A percentile compares a stretch with the other conserved stretches of the same genome.
These are phyloP conservation scores for Lysandra coridon DNA, from an alignment of 2,888 invertebrate species.

Conservation along the genomic window DNA sequence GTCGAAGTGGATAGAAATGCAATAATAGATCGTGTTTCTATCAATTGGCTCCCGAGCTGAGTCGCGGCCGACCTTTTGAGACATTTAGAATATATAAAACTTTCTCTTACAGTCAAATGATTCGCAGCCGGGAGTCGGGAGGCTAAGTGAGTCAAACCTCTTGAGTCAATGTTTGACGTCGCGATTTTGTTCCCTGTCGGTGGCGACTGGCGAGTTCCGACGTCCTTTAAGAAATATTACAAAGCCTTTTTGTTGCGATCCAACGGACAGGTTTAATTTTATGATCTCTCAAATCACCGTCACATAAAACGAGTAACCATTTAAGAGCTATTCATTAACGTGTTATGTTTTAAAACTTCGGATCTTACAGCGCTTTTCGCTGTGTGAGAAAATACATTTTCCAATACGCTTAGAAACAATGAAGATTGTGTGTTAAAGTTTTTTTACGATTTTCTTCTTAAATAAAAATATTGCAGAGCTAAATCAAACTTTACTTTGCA, in stretches of 20 bases:
- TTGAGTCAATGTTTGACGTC: slow-evolving; percentile 78
- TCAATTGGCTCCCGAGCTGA: slow-evolving; percentile 54
- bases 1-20: slow-evolving; percentile 48
- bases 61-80: slow-evolving; percentile 56
- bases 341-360: background rate
- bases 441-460: background rate
- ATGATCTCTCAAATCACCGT: slow-evolving; percentile 4
- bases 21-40: slow-evolving; percentile 52
- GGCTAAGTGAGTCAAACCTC: slow-evolving; percentile 76
- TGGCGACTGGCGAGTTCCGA: slow-evolving; percentile 21
- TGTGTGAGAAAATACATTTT: background rate
- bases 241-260: slow-evolving; percentile 25
- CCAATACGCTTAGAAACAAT: background rate
- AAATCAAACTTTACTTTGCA: too few species aligned
- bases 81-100: slow-evolving; percentile 66
- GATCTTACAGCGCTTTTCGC: background rate
- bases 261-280: background rate
- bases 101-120: slow-evolving; percentile 66
- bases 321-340: background rate
- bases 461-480: too few species aligned
- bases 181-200: slow-evolving; percentile 69
- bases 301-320: background rate
- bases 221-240: slow-evolving; percentile 14
- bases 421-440: background rate
- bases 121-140: slow-evolving; percentile 65